Percentiles rank a stretch among this genome's conserved stretches.
Evolutionary conservation across 2,797 vertebrate genomes (phyloP).

Genomic region (Hydrocynus forskahlii): DNA sequence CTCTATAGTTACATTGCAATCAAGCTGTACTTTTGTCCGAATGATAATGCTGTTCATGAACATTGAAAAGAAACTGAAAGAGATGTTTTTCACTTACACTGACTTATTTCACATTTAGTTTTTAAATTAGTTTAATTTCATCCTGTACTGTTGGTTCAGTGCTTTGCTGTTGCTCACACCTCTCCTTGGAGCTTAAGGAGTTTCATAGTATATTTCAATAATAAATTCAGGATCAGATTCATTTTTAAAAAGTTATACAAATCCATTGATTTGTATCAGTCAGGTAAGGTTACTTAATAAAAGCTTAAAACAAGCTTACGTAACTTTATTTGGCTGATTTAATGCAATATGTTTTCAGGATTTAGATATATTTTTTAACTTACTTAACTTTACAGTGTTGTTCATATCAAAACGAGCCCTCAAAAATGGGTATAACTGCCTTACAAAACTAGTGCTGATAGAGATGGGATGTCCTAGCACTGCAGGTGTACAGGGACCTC

Average conservation of each 20-base stretch:
- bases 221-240: too few relatives aligned
- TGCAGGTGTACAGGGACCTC: background rate
- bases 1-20: background rate
- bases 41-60: background rate
- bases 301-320: too few relatives aligned
- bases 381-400: too few relatives aligned
- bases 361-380: too few relatives aligned
- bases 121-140: background rate
- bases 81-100: background rate
- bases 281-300: too few relatives aligned
- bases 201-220: too few relatives aligned
- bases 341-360: too few relatives aligned
- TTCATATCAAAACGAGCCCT: too few relatives aligned
- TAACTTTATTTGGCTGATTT: too few relatives aligned
- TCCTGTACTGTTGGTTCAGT: background rate
- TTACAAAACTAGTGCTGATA: background rate
- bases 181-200: background rate
- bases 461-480: background rate
- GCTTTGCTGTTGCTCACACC: background rate
- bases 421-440: background rate
- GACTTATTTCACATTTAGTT: background rate
- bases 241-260: too few relatives aligned
- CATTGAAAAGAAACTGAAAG: background rate
- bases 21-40: background rate
- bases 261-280: too few relatives aligned